A percentile compares a stretch with the other conserved stretches of the same genome.
Evolutionary conservation across 2,113 vertebrate genomes (phyloP).

Genomic region (Machaerirhynchus nigripectus): DNA sequence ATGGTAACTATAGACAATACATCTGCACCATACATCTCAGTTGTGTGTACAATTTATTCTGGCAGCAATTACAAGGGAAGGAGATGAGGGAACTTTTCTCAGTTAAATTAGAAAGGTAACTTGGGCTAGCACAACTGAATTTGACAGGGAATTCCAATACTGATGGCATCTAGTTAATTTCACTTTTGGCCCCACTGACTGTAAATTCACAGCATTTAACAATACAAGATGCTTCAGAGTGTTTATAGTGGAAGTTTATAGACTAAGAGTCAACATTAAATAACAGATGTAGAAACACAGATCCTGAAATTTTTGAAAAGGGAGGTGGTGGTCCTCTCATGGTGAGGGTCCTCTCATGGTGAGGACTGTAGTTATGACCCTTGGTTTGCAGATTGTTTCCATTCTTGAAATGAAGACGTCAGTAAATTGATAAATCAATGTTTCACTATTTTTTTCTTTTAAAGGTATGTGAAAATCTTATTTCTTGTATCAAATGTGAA

Average conservation of each 20-base stretch:
- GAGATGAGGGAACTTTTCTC: background rate
- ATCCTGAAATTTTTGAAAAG: background rate
- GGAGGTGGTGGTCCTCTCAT: accelerated
- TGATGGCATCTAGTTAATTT: background rate
- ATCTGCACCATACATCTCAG: background rate
- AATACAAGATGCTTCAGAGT: accelerated
- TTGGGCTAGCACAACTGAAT: background rate
- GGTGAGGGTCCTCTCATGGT: background rate
- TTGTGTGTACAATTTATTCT: background rate
- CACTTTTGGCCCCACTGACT: background rate
- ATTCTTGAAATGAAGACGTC: background rate
- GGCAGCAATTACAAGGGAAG: background rate
- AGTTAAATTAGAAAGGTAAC: background rate
- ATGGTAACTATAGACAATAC: background rate
- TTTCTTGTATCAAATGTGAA: background rate
- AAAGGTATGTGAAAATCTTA: background rate
- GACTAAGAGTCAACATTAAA: background rate
- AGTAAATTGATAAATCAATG: background rate
- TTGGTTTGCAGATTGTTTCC: background rate
- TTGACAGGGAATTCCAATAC: background rate
- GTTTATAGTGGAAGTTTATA: background rate
- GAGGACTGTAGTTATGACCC: background rate
- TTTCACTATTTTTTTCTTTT: background rate
- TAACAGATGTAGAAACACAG: background rate
- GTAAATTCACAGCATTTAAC: background rate